A percentile compares a stretch with the other conserved stretches of the same genome.
Conservation (phyloP, 1,140 invertebrate species). For the Marisa cornuarietis region DNA sequence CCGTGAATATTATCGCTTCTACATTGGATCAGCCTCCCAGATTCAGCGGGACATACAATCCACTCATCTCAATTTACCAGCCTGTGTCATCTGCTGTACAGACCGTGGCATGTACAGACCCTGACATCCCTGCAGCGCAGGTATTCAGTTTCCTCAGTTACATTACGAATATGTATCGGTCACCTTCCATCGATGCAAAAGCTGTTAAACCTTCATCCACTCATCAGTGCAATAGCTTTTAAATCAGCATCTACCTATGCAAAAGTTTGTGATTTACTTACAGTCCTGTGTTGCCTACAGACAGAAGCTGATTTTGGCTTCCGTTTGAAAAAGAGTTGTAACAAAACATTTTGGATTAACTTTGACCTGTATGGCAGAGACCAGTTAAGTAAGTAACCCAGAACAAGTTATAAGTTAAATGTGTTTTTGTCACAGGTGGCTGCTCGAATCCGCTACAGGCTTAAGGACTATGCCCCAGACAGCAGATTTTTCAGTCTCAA, state of each 20-base stretch:
- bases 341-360: constrained; percentile 1
- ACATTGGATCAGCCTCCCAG: constrained; percentile 2
- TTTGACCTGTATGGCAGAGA: no score
- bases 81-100: not conserved
- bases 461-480: constrained; percentile 26
- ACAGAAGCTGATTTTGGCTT: no score
- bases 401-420: no score
- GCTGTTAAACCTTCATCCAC: no score
- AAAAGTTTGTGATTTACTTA: no score
- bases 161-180: no score
- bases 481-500: constrained; percentile 37
- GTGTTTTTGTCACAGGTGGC: not conserved
- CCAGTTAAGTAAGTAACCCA: no score
- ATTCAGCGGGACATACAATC: constrained; percentile 4
- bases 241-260: no score
- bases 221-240: no score
- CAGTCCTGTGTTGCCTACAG: no score
- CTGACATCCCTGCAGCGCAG: constrained; percentile 11
- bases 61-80: constrained; percentile 11
- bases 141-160: no score
- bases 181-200: no score
- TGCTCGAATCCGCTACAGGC: constrained; percentile 30
- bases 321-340: not conserved
- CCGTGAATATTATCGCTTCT: not conserved
- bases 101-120: constrained; percentile 14